Base-by-base conservation (phyloP, 2,888 invertebrate species). In the Marasmarcha lunaedactyla region DNA sequence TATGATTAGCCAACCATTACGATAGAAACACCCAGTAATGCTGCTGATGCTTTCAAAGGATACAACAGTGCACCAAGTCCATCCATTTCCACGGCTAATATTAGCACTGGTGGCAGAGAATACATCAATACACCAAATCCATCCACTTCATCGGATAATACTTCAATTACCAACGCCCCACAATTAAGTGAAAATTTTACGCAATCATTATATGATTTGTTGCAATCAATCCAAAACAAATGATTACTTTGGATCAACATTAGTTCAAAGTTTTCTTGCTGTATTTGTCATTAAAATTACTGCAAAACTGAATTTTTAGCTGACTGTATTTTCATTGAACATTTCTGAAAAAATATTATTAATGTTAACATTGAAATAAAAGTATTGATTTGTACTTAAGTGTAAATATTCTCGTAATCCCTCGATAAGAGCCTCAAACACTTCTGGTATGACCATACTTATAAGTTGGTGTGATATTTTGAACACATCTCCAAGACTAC, bases 401-500 rank as follows among this genome's bases (percentile, higher is more conserved):
- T 50, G 36, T 44, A 51, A 41, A 37, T 43, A 44, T 43, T 48
- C 48, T 14, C 48, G 25, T 45, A 50, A 46, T 40, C 42, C 51
- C 43, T 48, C 46, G 42, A 44, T 49, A 39, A 51, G 41, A 45
- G 47, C 48, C 42, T 46, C 46, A 42, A 48, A 51, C 41, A 51
- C 52, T 49, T 51, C 45, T 47, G 51, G 51, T 45, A 52, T 33
- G 44, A 52, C 48, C 11, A 43, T 47, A 44, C 44, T 44, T 47
- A 51, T 52, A 36, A 46, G 38, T 46, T 51, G 52, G 36, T 47
- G 40, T 47, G 50, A 49, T 37, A 53, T 14, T 39, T 48, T 50
- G 40, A 51, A 50, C 43, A 51, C 44, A 50, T 50, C 27, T 50
- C 43, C 46, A 45, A 53, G 48, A 46, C 52, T 51, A 44, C 40